Evolutionary conservation across 2,888 invertebrate species (phyloP), one percentile per base, ranked within the genome.

Genomic region (Icerya purchasi): DNA sequence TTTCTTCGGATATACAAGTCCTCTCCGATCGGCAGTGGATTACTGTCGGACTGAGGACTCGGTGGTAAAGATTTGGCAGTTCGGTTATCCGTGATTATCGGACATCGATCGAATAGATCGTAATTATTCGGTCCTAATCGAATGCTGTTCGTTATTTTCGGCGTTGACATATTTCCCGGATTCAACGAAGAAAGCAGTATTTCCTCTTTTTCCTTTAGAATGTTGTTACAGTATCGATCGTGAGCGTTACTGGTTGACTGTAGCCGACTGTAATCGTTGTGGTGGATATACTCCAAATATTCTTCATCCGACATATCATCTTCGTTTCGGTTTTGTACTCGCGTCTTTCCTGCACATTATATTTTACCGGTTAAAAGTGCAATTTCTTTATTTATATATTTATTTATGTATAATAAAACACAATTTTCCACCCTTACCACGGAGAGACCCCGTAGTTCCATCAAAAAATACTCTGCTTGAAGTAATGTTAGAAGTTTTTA

Each of bases 121-220:
- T 62, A 58, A 57, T 60, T 63, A 25, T 61, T 63, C 57, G 65
- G 62, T 22, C 64, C 63, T 21, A 64, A 53, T 49, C 64, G 56
- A 56, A 51, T 22, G 3, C 56, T 52, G 24, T 57, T 56, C n/a
- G 49, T 53, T 22, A 57, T 14, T 1, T 53, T 51, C 5, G 57
- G n/a, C 25, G n/a, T 2, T 14, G 21, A 52, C 19, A 50, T 23
- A 5, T 58, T 54, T 14, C 50, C 50, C 14, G 59, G 24, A 58
- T 59, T 59, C 8, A 66, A 50, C 18, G 64, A 62, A 18, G 62
- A 62, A 24, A 65, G 54, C n/a, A 66, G 63, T n/a, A 65, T 61
- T 21, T 63, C 61, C 61, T 66, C 65, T 59, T 65, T 66, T 21
- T 64, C 64, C 56, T 62, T 61, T 53, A 66, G 54, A 18, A 61